phyloP scores from a whole-genome alignment of 1,140 invertebrate genomes.

The Anagrus nilaparvatae region DNA sequence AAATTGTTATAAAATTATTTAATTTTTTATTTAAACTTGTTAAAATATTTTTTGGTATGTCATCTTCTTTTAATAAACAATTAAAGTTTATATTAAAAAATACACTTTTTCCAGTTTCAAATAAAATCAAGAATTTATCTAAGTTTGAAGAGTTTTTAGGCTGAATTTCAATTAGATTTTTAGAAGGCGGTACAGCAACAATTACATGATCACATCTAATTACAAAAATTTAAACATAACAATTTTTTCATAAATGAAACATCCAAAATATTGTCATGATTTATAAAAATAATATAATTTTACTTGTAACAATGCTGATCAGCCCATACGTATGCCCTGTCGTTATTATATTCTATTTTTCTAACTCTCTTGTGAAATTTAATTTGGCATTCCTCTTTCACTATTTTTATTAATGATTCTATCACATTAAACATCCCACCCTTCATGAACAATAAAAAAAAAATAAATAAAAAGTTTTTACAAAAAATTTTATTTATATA shows the following conservation, averaged over 20 bases:
- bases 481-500: constrained; percentile 3
- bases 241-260: neutral
- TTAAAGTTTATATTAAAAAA: constrained; percentile 21
- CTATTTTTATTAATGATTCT: constrained; percentile 14
- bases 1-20: constrained; percentile 16
- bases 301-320: constrained; percentile 20
- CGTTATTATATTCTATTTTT: constrained; percentile 20
- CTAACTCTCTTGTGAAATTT: constrained; percentile 16
- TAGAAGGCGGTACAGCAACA: constrained; percentile 21
- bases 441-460: constrained; percentile 10
- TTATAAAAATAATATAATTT: constrained; percentile 3
- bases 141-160: constrained; percentile 9
- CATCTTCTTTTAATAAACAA: neutral
- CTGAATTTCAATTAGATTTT: constrained; percentile 17
- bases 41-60: too few species aligned
- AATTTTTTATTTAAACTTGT: too few species aligned
- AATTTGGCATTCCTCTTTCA: constrained; percentile 15
- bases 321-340: constrained; percentile 18
- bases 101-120: constrained; percentile 9
- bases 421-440: constrained; percentile 17
- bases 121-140: constrained; percentile 7
- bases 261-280: too few species aligned
- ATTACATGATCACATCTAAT: constrained; percentile 25
- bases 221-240: too few species aligned
- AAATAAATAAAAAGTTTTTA: constrained; percentile 1